Evolutionary conservation across 2,797 vertebrate genomes (phyloP), one percentile per base, ranked within the genome.

Genomic region (Notolabrus celidotus): DNA sequence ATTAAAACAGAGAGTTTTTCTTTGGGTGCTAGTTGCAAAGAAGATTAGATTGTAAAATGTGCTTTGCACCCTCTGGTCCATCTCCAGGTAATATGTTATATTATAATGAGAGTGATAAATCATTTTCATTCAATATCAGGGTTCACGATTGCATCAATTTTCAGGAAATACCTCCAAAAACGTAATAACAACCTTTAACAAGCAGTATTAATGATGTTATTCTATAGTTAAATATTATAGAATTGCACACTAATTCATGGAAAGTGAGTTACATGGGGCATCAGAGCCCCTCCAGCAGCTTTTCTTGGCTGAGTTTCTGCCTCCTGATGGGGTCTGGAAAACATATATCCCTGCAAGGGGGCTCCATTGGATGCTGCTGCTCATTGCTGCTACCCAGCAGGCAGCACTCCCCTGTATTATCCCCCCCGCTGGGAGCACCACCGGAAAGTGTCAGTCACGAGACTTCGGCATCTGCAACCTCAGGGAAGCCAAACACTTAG

Each of bases 391-490:
- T 9, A 75, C 79, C 64, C 86, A 74, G 84, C 81, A 84, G 83
- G 88, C 83, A 54, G 71, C 14, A 4, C 69, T 83, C 80, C 83
- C 67, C 82, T 58, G 71, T 49, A 74, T 86, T 73, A 69, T 45
- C 53, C 71, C 87, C 86, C 86, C 88, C 80, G 47, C 29, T 72
- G 81, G 86, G 86, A 88, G 38, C 61, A 46, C 71, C 77, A 60
- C 79, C 79, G 86, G 89, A 90, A 92, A 87, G 71, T 76, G 86
- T 90, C 82, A 83, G 81, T 92, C 89, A 85, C 55, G 43, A 88
- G 77, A 71, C 74, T 75, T 67, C 65, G 68, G 83, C 84, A 76
- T 89, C 54, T 72, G 83, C 53, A 86, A 82, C 70, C 51, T 55
- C 64, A 76, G 43, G 77, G 55, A 87, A 74, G 62, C 63, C 74